These are phyloP conservation scores for Tipula confusa DNA, from an alignment of 2,888 invertebrate genomes.

Conservation along the genomic window DNA sequence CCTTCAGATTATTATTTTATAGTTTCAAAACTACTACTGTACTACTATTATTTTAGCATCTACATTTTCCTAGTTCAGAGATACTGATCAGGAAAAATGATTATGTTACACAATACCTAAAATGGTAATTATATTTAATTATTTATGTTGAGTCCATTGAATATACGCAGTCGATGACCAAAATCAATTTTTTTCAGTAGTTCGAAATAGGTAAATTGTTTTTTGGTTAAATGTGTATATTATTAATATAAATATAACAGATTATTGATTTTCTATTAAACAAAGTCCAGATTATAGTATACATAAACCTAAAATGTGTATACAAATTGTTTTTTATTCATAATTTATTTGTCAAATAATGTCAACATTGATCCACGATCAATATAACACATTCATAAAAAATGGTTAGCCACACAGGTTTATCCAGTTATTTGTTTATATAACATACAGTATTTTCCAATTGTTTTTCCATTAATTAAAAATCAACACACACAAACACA, in stretches of 20 bases:
- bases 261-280: neutral
- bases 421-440: neutral
- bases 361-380: constrained; percentile 28
- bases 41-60: neutral
- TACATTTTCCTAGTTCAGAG: neutral
- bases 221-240: neutral
- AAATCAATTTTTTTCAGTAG: neutral
- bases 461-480: neutral
- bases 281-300: neutral
- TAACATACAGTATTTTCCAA: neutral
- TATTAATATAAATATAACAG: neutral
- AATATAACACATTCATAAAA: too few species aligned
- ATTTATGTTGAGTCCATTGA: neutral
- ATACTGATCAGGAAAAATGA: neutral
- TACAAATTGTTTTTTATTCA: neutral
- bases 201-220: neutral
- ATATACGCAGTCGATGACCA: neutral
- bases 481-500: neutral
- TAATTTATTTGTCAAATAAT: neutral
- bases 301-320: neutral
- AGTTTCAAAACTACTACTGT: neutral
- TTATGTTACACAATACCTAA: neutral
- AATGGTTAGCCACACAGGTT: neutral
- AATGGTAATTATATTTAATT: neutral
- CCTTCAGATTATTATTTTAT: neutral